These are phyloP conservation scores for Melanerpes formicivorus DNA, from an alignment of 2,113 vertebrate genomes.

Conservation along the genomic window DNA sequence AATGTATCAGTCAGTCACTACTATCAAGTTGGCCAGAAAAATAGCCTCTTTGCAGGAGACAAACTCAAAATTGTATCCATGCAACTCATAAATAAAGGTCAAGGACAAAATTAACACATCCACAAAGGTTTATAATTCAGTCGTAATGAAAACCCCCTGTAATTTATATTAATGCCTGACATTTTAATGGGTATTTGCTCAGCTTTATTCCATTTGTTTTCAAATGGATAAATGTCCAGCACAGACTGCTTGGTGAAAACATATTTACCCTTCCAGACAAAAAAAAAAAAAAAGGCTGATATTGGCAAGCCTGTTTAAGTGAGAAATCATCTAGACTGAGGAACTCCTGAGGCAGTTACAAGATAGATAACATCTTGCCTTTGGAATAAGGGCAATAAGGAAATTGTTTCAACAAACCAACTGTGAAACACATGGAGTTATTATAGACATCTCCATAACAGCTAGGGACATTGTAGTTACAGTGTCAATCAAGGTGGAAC, in stretches of 20 bases:
- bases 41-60: background rate
- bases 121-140: background rate
- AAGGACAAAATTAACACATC: background rate
- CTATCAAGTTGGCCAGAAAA: background rate
- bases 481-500: slow-evolving; percentile 21
- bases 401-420: slow-evolving; percentile 43
- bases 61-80: background rate
- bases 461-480: slow-evolving; percentile 2
- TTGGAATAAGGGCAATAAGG: background rate
- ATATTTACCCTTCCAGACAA: background rate
- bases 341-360: slow-evolving; percentile 3
- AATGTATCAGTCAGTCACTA: background rate
- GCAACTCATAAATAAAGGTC: background rate
- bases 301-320: background rate
- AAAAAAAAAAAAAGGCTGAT: background rate
- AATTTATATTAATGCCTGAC: background rate
- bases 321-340: background rate
- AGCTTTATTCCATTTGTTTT: background rate
- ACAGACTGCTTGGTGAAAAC: background rate
- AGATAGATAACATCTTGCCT: slow-evolving; percentile 16
- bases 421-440: background rate
- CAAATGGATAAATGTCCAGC: background rate
- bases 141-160: background rate
- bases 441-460: slow-evolving; percentile 1
- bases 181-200: background rate